Percentiles rank a stretch among this genome's conserved stretches.
These are phyloP conservation scores for Drosophila anomalata DNA, from an alignment of 2,888 invertebrate species.

Conservation along the genomic window DNA sequence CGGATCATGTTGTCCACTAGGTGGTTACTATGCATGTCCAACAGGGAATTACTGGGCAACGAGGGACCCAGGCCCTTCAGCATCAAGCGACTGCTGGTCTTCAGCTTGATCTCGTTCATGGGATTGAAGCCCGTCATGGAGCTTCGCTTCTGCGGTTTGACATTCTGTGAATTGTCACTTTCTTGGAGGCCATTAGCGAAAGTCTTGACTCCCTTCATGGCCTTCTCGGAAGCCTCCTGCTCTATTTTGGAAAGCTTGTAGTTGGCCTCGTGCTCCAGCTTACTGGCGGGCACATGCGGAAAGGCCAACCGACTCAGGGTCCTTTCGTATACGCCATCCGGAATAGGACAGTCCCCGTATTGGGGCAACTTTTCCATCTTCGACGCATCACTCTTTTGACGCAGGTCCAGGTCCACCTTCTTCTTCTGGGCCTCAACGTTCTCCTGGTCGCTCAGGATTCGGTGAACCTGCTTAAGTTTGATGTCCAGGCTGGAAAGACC, in stretches of 20 bases:
- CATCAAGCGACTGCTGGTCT: slow-evolving; percentile 80
- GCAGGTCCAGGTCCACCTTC: neutral
- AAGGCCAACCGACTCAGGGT: slow-evolving; percentile 52
- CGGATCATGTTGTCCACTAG: slow-evolving; percentile 59
- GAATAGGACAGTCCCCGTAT: slow-evolving; percentile 27
- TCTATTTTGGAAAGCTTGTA: slow-evolving; percentile 83
- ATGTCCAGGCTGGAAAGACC: slow-evolving; percentile 46
- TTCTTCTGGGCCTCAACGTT: neutral
- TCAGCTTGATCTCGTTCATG: slow-evolving; percentile 80
- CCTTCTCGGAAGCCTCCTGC: slow-evolving; percentile 78
- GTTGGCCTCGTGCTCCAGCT: slow-evolving; percentile 83
- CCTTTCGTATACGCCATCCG: slow-evolving; percentile 60
- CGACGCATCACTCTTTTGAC: neutral
- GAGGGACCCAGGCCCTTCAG: slow-evolving; percentile 78
- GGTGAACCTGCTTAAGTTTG: slow-evolving; percentile 19
- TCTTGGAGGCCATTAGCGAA: neutral
- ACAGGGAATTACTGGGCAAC: slow-evolving; percentile 77
- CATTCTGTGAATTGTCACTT: neutral
- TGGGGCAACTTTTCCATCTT: neutral
- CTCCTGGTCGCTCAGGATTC: slow-evolving; percentile 8
- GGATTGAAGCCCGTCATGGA: slow-evolving; percentile 64
- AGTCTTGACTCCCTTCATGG: neutral
- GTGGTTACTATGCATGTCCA: slow-evolving; percentile 50
- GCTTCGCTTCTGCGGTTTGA: slow-evolving; percentile 44
- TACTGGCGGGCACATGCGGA: slow-evolving; percentile 57